These are phyloP conservation scores for Hylomyscus alleni DNA, from an alignment of 2,797 vertebrate species.

Conservation along the genomic window DNA sequence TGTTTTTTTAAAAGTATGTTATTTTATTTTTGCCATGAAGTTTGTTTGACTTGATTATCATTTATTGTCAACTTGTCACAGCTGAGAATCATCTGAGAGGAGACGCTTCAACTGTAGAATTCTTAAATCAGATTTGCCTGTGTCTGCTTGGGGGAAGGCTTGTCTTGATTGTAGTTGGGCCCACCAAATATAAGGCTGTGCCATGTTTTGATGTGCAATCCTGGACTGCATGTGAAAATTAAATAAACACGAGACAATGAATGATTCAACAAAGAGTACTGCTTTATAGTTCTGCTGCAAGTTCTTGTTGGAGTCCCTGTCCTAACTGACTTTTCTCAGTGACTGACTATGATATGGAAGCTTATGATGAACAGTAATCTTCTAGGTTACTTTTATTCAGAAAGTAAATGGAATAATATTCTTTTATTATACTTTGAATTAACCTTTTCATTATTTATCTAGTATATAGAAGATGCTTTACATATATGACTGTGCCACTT, in stretches of 20 bases:
- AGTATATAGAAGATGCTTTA: not conserved
- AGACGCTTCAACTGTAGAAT: not conserved
- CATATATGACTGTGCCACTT: not conserved
- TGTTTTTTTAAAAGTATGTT: not conserved
- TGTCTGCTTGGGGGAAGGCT: too few relatives aligned
- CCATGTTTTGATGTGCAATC: not conserved
- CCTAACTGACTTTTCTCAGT: not conserved
- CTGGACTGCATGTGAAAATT: not conserved
- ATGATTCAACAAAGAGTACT: not conserved
- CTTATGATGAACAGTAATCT: not conserved
- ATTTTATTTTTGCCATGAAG: not conserved
- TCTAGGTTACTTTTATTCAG: not conserved
- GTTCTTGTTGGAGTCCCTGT: not conserved
- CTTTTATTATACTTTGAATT: constrained; percentile 4
- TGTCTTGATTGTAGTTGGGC: not conserved
- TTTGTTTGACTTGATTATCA: not conserved
- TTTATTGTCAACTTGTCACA: not conserved
- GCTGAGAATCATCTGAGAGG: not conserved
- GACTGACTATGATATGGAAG: not conserved
- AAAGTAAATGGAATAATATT: not conserved
- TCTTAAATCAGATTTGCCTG: not conserved
- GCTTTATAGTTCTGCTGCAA: not conserved
- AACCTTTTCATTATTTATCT: constrained; percentile 18
- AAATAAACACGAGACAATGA: not conserved
- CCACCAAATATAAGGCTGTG: not conserved